Percentiles rank a stretch among this genome's conserved stretches.
phyloP scores from a whole-genome alignment of 1,140 invertebrate species.

The Arion vulgaris region DNA sequence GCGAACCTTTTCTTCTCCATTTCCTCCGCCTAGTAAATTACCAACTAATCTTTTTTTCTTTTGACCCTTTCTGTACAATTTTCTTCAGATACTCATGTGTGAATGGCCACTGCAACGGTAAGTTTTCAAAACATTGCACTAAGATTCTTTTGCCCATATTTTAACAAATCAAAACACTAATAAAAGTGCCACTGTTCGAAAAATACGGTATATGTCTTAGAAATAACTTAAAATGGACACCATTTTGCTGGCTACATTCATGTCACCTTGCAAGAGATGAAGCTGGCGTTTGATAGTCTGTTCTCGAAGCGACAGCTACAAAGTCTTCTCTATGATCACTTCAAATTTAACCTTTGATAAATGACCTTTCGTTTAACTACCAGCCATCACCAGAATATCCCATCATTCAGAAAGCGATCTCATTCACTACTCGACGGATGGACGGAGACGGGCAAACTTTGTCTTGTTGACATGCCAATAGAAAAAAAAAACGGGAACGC shows the following conservation, averaged over 20 bases:
- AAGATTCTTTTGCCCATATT: too few relatives aligned
- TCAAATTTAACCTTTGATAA: constrained; percentile 11
- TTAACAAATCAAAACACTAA: too few relatives aligned
- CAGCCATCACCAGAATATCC: constrained; percentile 14
- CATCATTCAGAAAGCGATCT: not conserved
- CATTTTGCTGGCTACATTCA: constrained; percentile 1
- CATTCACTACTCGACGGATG: not conserved
- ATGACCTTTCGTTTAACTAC: not conserved
- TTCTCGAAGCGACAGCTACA: constrained; percentile 34
- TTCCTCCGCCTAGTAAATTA: too few relatives aligned
- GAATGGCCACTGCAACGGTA: too few relatives aligned
- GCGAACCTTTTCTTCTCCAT: too few relatives aligned
- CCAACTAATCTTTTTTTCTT: too few relatives aligned
- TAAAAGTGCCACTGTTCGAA: too few relatives aligned
- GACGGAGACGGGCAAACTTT: not conserved
- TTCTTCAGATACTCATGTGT: too few relatives aligned
- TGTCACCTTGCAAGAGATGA: not conserved
- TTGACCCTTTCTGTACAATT: too few relatives aligned
- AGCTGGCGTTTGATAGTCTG: constrained; percentile 28
- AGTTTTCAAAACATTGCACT: too few relatives aligned
- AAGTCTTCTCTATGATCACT: constrained; percentile 18
- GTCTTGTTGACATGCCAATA: not conserved
- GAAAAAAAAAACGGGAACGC: not conserved
- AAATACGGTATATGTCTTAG: too few relatives aligned
- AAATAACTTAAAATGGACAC: too few relatives aligned